A percentile compares a stretch with the other conserved stretches of the same genome.
These are phyloP conservation scores for Heteromyza rotundicornis DNA, from an alignment of 2,888 invertebrate species.

Conservation along the genomic window DNA sequence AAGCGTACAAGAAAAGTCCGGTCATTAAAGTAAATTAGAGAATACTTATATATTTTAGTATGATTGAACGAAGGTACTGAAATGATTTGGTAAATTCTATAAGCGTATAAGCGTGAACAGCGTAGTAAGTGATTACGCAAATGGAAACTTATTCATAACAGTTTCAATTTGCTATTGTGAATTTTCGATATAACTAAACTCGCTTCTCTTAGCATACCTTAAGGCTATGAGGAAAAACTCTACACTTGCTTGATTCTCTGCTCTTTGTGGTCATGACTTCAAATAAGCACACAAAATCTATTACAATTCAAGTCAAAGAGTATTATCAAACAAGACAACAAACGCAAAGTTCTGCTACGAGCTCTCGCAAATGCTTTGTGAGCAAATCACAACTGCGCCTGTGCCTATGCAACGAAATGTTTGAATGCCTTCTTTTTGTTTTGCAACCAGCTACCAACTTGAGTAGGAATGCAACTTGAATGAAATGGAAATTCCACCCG, in stretches of 20 bases:
- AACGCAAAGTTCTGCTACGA: neutral
- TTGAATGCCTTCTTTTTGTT: neutral
- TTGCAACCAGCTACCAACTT: conserved; percentile 29
- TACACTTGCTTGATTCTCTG: conserved; percentile 14
- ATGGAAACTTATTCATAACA: too few species aligned
- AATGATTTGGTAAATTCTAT: too few species aligned
- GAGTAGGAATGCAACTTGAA: neutral
- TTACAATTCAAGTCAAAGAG: conserved; percentile 5
- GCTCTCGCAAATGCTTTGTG: neutral
- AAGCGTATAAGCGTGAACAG: too few species aligned
- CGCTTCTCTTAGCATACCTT: conserved; percentile 13
- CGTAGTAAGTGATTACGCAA: too few species aligned
- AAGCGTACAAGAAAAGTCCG: too few species aligned
- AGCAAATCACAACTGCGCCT: conserved; percentile 25
- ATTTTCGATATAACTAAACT: neutral
- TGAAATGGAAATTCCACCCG: conserved; percentile 4
- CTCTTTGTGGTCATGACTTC: neutral
- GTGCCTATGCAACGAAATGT: conserved; percentile 45
- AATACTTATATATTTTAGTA: too few species aligned
- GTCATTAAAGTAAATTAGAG: too few species aligned
- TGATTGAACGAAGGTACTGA: too few species aligned
- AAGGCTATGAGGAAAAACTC: conserved; percentile 15
- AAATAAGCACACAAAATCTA: neutral
- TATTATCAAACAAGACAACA: neutral
- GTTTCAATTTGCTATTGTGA: neutral